These are phyloP conservation scores for Betta splendens DNA, from an alignment of 2,797 vertebrate genomes.

Conservation along the genomic window DNA sequence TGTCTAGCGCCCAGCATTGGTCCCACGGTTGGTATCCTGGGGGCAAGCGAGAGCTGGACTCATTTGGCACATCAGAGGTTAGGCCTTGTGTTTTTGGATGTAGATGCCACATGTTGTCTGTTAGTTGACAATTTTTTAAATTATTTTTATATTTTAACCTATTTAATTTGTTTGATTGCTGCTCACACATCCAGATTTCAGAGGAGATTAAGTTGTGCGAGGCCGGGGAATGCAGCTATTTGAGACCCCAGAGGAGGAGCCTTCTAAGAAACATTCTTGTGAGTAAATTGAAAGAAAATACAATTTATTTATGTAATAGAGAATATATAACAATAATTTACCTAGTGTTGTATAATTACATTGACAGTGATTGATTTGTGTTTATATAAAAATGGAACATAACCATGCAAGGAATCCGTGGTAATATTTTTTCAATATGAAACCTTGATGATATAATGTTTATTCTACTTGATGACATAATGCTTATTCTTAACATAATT, in stretches of 20 bases:
- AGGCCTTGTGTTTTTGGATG: constrained; percentile 5
- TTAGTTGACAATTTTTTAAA: constrained; percentile 14
- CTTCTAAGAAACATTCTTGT: constrained; percentile 82
- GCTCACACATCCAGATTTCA: constrained; percentile 75
- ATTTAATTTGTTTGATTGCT: not conserved
- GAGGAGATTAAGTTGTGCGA: constrained; percentile 86
- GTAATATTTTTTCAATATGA: no score
- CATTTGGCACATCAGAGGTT: constrained; percentile 78
- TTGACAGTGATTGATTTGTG: no score
- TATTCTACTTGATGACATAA: no score
- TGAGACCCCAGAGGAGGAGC: constrained; percentile 80
- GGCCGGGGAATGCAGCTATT: constrained; percentile 82
- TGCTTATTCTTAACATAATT: no score
- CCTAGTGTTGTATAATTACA: not conserved
- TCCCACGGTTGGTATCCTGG: constrained; percentile 91
- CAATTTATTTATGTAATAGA: no score
- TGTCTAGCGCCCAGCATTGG: constrained; percentile 86
- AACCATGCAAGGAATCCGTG: no score
- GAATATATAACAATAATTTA: no score
- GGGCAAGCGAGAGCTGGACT: constrained; percentile 84
- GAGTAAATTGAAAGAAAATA: constrained; percentile 44
- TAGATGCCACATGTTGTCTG: not conserved
- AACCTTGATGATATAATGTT: no score
- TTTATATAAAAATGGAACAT: no score
- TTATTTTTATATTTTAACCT: not conserved